Percentiles rank a stretch among this genome's conserved stretches.
Conservation (phyloP, 2,888 invertebrate species). For the Ectobius pallidus region DNA sequence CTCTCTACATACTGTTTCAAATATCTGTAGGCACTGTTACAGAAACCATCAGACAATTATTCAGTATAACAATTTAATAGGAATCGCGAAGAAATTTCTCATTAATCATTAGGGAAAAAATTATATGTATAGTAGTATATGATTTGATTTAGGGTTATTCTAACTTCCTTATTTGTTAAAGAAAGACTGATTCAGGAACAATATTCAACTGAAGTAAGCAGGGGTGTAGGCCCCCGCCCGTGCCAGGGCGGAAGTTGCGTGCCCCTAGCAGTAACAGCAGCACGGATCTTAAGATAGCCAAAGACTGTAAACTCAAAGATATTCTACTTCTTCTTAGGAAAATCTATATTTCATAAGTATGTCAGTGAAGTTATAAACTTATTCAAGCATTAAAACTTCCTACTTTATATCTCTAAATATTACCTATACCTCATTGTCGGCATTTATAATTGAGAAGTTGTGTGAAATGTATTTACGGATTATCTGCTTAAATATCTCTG, state of each 20-base stretch:
- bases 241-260: slow-evolving; percentile 21
- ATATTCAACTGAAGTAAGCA: slow-evolving; percentile 4
- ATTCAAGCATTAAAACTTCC: too few species aligned
- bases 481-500: slow-evolving; percentile 1
- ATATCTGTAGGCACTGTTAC: too few species aligned
- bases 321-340: neutral
- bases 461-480: neutral
- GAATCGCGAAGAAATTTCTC: neutral
- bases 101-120: neutral
- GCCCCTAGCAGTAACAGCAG: neutral
- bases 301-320: neutral
- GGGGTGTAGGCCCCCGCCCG: neutral
- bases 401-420: too few species aligned
- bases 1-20: too few species aligned
- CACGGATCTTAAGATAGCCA: slow-evolving; percentile 6
- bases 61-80: too few species aligned
- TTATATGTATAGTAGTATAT: neutral
- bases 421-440: neutral
- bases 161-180: neutral
- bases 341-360: neutral
- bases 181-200: neutral
- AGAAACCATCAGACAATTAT: too few species aligned
- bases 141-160: neutral
- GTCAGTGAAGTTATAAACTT: neutral
- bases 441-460: neutral